A percentile compares a stretch with the other conserved stretches of the same genome.
phyloP scores from a whole-genome alignment of 2,888 invertebrate genomes.

The Nephrotoma flavescens region DNA sequence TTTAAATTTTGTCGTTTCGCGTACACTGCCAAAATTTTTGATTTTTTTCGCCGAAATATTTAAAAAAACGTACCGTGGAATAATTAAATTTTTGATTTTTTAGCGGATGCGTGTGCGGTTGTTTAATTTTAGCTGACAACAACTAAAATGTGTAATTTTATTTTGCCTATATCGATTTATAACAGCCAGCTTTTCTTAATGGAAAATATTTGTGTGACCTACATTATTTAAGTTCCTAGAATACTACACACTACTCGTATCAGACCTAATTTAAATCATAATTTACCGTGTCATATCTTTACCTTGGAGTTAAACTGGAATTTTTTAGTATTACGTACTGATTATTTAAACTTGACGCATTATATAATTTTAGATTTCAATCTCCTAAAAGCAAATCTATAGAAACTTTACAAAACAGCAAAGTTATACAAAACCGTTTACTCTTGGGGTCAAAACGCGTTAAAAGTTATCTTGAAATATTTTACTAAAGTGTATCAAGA shows the following conservation, averaged over 20 bases:
- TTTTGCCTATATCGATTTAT: not conserved
- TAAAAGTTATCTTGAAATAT: too few relatives aligned
- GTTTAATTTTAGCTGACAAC: not conserved
- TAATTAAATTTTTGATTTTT: not conserved
- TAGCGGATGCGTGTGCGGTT: not conserved
- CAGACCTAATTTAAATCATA: too few relatives aligned
- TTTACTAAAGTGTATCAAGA: too few relatives aligned
- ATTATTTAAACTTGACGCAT: too few relatives aligned
- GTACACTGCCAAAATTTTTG: not conserved
- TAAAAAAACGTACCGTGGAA: not conserved
- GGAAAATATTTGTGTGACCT: not conserved
- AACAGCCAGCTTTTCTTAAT: not conserved
- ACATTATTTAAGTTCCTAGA: not conserved
- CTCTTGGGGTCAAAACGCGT: too few relatives aligned
- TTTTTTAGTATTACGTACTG: too few relatives aligned
- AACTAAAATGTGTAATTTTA: not conserved
- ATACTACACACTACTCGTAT: not conserved
- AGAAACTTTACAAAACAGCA: too few relatives aligned
- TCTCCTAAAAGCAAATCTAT: too few relatives aligned
- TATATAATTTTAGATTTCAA: too few relatives aligned
- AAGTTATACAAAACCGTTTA: too few relatives aligned
- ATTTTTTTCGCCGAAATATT: not conserved
- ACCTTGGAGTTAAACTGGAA: too few relatives aligned
- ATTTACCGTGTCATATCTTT: too few relatives aligned
- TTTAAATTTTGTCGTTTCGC: not conserved